Percentiles rank a stretch among this genome's conserved stretches.
These are phyloP conservation scores for Lasiommata megera DNA, from an alignment of 2,888 invertebrate genomes.

Conservation along the genomic window DNA sequence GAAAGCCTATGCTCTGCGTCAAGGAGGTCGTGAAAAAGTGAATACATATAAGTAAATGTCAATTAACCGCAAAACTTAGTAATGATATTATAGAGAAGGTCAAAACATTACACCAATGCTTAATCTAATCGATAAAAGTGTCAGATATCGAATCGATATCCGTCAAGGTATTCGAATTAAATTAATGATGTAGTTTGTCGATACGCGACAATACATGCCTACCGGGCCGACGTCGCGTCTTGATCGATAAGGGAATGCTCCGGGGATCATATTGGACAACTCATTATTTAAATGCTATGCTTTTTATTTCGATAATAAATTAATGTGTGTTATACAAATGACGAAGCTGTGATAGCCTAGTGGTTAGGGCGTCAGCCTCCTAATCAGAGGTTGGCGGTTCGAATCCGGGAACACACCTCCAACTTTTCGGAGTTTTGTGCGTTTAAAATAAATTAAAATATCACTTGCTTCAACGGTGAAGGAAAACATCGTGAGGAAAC, in stretches of 20 bases:
- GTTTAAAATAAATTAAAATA: too few relatives aligned
- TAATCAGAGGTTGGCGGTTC: too few relatives aligned
- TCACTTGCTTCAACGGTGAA: too few relatives aligned
- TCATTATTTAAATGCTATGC: constrained; percentile 22
- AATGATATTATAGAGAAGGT: too few relatives aligned
- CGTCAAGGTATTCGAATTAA: constrained; percentile 40
- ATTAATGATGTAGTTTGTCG: constrained; percentile 55
- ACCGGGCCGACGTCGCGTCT: constrained; percentile 31
- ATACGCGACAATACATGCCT: constrained; percentile 56
- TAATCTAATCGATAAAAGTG: constrained; percentile 10
- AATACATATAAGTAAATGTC: too few relatives aligned
- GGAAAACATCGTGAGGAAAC: too few relatives aligned
- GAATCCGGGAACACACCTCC: too few relatives aligned
- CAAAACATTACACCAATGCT: neutral
- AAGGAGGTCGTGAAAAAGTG: too few relatives aligned
- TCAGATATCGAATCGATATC: constrained; percentile 36
- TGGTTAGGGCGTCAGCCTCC: neutral
- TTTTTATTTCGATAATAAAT: constrained; percentile 13
- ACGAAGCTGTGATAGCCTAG: too few relatives aligned
- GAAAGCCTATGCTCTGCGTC: too few relatives aligned
- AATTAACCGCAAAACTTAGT: too few relatives aligned
- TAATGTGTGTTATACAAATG: neutral
- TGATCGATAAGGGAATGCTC: constrained; percentile 35
- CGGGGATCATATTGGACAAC: constrained; percentile 25
- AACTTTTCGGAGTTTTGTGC: too few relatives aligned